A percentile compares a stretch with the other conserved stretches of the same genome.
These are phyloP conservation scores for Austrolebias charrua DNA, from an alignment of 2,797 vertebrate species.

Conservation along the genomic window DNA sequence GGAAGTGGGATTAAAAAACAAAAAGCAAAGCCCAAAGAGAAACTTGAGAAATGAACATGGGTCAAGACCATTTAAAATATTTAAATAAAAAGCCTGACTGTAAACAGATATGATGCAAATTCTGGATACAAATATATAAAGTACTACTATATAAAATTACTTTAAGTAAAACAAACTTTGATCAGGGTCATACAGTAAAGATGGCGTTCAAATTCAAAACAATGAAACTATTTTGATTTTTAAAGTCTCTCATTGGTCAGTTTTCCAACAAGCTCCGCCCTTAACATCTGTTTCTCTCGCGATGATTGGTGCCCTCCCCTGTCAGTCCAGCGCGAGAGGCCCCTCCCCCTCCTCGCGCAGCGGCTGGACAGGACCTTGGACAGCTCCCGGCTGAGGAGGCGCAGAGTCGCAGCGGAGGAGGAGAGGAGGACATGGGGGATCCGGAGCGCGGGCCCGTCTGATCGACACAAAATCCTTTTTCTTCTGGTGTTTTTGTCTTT, in stretches of 20 bases:
- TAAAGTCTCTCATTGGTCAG: constrained; percentile 37
- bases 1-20: no score
- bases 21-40: no score
- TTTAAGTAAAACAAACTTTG: no score
- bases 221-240: background rate
- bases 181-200: background rate
- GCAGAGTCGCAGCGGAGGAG: constrained; percentile 80
- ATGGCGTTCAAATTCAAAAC: background rate
- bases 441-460: constrained; percentile 83
- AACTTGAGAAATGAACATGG: no score
- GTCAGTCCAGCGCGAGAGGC: constrained; percentile 18
- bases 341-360: constrained; percentile 39
- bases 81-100: no score
- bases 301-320: constrained; percentile 11
- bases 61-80: no score
- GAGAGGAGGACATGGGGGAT: constrained; percentile 89
- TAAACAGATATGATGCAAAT: no score
- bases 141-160: no score
- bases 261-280: background rate
- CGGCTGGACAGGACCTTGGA: constrained; percentile 88
- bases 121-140: no score
- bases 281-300: accelerated
- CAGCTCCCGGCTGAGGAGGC: constrained; percentile 80
- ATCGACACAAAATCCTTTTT: constrained; percentile 68
- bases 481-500: no score